Evolutionary conservation across 2,797 vertebrate species (phyloP).

Genomic region (Perodicticus potto): DNA sequence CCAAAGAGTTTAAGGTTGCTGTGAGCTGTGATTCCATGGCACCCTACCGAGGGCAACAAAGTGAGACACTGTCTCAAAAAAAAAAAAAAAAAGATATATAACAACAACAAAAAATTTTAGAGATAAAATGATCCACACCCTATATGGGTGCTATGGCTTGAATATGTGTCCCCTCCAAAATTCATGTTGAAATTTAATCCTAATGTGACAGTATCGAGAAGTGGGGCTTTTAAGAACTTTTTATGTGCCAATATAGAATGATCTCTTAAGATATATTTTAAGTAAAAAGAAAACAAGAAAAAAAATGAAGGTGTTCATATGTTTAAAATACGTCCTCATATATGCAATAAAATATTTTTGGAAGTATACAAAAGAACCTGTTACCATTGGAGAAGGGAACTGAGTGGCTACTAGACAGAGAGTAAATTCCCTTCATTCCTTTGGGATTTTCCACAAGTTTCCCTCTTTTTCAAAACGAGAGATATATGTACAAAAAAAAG

Average conservation of each 20-base stretch:
- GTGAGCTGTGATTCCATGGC: too few species aligned
- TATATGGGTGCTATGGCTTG: neutral
- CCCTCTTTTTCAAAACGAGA: neutral
- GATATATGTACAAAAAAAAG: slow-evolving; percentile 13
- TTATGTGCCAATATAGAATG: neutral
- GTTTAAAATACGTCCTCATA: slow-evolving; percentile 29
- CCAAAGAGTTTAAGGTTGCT: too few species aligned
- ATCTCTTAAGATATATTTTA: slow-evolving; percentile 46
- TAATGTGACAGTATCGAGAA: neutral
- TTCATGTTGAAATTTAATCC: neutral
- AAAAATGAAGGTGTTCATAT: neutral
- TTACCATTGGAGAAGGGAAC: neutral
- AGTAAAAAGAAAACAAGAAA: slow-evolving; percentile 42
- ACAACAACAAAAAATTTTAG: neutral
- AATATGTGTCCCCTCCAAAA: neutral
- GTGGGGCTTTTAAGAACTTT: neutral
- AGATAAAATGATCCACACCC: neutral
- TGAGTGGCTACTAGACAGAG: neutral
- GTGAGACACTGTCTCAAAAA: too few species aligned
- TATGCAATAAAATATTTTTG: slow-evolving; percentile 30
- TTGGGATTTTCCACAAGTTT: neutral
- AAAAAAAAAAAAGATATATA: slow-evolving; percentile 21
- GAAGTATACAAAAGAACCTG: slow-evolving; percentile 44
- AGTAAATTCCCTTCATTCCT: slow-evolving; percentile 3
- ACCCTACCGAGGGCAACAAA: too few species aligned